Percentiles rank a stretch among this genome's conserved stretches.
These are phyloP conservation scores for Bungarus multicinctus DNA, from an alignment of 2,113 vertebrate genomes.

Conservation along the genomic window DNA sequence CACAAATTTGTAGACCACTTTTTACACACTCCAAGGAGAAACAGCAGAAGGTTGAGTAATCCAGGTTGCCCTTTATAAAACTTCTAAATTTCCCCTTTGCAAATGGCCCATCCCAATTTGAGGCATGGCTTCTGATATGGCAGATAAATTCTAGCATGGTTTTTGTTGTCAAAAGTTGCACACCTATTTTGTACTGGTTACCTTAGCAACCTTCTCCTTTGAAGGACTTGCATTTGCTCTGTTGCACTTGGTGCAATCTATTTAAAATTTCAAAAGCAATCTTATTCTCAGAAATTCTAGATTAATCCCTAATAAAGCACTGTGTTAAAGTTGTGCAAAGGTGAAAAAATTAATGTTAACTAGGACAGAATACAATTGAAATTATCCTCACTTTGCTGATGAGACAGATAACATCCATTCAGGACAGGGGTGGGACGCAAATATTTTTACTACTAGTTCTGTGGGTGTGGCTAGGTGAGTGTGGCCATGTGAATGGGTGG, in stretches of 20 bases:
- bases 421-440: neutral
- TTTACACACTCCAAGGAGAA: neutral
- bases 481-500: too few species aligned
- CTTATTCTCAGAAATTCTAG: neutral
- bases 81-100: neutral
- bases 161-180: neutral
- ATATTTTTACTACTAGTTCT: too few species aligned
- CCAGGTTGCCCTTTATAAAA: neutral
- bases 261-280: neutral
- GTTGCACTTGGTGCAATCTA: neutral
- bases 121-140: neutral
- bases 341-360: neutral
- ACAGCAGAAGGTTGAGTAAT: neutral
- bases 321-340: neutral
- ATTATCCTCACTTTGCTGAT: neutral
- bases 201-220: neutral
- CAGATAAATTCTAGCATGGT: neutral
- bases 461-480: too few species aligned
- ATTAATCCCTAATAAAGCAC: neutral
- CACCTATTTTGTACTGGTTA: neutral
- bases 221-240: neutral
- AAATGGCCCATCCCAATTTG: neutral
- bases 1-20: neutral
- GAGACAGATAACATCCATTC: neutral
- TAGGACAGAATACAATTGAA: neutral